A percentile compares a stretch with the other conserved stretches of the same genome.
These are phyloP conservation scores for Eristalis pertinax DNA, from an alignment of 2,888 invertebrate genomes.

Conservation along the genomic window DNA sequence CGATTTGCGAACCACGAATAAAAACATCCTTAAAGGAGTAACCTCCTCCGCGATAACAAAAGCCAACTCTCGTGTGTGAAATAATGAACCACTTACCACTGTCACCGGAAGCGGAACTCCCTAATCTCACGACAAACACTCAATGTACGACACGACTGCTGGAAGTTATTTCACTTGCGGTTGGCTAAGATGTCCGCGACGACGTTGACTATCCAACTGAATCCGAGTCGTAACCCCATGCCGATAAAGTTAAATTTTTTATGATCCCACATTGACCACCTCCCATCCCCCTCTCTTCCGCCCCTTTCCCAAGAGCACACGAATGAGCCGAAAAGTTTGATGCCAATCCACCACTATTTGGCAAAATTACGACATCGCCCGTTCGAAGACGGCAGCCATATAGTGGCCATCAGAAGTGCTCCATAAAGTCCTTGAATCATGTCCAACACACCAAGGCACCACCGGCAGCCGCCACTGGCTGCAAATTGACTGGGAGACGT, in stretches of 20 bases:
- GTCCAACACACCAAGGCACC: not conserved
- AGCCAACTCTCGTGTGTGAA: not conserved
- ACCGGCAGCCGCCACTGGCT: not conserved
- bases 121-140: not conserved
- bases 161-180: not conserved
- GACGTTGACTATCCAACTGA: not conserved
- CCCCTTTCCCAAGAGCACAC: not conserved
- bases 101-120: not conserved
- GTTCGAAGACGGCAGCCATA: not conserved
- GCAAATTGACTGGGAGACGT: not conserved
- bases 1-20: no score
- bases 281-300: no score
- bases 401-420: slow-evolving; percentile 7
- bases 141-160: not conserved
- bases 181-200: not conserved
- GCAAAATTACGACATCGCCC: not conserved
- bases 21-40: not conserved
- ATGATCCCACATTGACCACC: not conserved
- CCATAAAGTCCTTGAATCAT: slow-evolving; percentile 22
- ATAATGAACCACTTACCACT: not conserved
- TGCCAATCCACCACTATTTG: slow-evolving; percentile 16
- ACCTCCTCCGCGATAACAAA: not conserved
- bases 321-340: not conserved
- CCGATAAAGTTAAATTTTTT: not conserved
- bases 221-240: not conserved